Evolutionary conservation across 2,888 invertebrate species (phyloP).

Genomic region (Eupsilia transversa): DNA sequence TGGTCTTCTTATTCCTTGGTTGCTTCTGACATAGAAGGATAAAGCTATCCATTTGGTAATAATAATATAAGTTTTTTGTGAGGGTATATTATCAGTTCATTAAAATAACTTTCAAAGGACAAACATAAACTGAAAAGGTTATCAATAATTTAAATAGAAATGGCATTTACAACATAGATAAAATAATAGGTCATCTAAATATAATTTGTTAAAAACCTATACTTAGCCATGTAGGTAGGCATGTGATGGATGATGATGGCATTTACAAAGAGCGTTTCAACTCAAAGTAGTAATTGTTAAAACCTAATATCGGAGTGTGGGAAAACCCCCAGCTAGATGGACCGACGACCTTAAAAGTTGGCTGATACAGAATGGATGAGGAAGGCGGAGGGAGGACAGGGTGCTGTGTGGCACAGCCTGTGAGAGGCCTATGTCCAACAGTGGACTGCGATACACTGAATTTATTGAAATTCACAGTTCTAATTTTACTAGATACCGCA

Average conservation of each 20-base stretch:
- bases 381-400: too few relatives aligned
- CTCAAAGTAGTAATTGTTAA: neutral
- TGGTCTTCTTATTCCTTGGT: neutral
- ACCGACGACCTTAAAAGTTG: too few relatives aligned
- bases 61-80: too few relatives aligned
- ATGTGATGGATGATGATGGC: slow-evolving; percentile 4
- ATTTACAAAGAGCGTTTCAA: neutral
- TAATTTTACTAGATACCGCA: neutral
- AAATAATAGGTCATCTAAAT: slow-evolving; percentile 7
- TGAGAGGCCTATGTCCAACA: too few relatives aligned
- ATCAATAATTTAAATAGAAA: neutral
- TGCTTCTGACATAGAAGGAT: neutral
- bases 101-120: neutral
- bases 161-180: slow-evolving; percentile 1
- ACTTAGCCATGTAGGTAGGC: slow-evolving; percentile 6
- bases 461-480: neutral
- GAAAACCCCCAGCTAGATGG: too few relatives aligned
- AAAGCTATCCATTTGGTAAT: neutral
- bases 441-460: too few relatives aligned
- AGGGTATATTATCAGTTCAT: too few relatives aligned
- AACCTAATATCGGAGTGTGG: too few relatives aligned
- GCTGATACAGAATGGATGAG: too few relatives aligned
- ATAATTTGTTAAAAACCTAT: slow-evolving; percentile 16
- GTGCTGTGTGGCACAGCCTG: too few relatives aligned
- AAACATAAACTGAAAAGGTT: neutral